Evolutionary conservation across 2,888 invertebrate genomes (phyloP).

Genomic region (Lobophora halterata): DNA sequence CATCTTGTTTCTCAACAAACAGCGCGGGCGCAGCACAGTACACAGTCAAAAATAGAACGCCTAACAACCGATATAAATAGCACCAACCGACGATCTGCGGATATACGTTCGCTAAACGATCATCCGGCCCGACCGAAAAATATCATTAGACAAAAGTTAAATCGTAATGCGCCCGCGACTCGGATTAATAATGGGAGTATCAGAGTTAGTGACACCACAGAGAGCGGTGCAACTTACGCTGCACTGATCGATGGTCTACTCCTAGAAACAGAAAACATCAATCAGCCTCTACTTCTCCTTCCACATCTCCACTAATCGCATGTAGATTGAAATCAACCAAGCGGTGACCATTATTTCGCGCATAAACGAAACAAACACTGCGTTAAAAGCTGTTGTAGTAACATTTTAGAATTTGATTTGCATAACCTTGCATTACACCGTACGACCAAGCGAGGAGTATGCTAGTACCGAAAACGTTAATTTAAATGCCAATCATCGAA

Average conservation of each 20-base stretch:
- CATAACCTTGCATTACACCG: constrained; percentile 24
- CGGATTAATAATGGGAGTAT: constrained; percentile 63
- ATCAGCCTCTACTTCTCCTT: constrained; percentile 69
- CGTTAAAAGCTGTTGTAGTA: constrained; percentile 51
- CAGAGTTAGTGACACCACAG: constrained; percentile 78
- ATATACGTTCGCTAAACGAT: constrained; percentile 50
- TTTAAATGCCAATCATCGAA: constrained; percentile 58
- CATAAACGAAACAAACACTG: constrained; percentile 64
- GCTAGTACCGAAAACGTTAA: constrained; percentile 40
- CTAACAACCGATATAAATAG: constrained; percentile 67
- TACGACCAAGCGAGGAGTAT: constrained; percentile 40
- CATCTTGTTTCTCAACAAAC: constrained; percentile 58
- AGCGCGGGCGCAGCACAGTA: constrained; percentile 71
- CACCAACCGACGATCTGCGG: constrained; percentile 45
- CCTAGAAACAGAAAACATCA: constrained; percentile 82
- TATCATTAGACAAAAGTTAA: constrained; percentile 43
- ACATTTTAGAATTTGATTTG: constrained; percentile 47
- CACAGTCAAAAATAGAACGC: constrained; percentile 66
- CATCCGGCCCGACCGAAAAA: constrained; percentile 50
- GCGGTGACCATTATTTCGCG: constrained; percentile 68
- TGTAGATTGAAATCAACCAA: constrained; percentile 54
- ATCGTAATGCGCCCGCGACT: constrained; percentile 63
- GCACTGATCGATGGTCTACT: constrained; percentile 77
- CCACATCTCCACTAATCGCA: constrained; percentile 53
- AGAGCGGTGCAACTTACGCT: constrained; percentile 80